phyloP scores from a whole-genome alignment of 2,113 vertebrate species.

The Mionectes macconnelli region DNA sequence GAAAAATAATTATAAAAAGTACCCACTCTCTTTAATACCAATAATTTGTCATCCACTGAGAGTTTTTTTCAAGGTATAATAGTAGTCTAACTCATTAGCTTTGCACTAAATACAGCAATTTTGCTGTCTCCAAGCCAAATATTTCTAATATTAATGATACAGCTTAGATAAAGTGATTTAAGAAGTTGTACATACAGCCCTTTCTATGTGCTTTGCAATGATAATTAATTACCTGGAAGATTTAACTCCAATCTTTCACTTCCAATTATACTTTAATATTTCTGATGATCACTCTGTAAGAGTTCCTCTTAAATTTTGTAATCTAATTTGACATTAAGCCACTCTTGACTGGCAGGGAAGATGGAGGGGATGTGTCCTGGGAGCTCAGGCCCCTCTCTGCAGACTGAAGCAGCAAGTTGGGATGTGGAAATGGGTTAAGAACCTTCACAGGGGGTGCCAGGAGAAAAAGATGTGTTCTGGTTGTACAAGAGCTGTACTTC shows the following conservation, averaged over 20 bases:
- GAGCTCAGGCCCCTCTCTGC: not conserved
- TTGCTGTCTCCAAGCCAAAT: slow-evolving; percentile 16
- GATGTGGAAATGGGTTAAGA: not conserved
- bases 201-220: not conserved
- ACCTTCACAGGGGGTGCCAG: not conserved
- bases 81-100: slow-evolving; percentile 2
- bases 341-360: not conserved
- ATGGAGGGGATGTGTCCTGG: not conserved
- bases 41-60: slow-evolving; percentile 32
- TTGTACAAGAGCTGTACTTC: not conserved
- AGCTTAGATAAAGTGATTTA: not conserved
- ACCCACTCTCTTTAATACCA: not conserved
- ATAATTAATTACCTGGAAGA: not conserved
- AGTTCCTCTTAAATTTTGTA: not conserved
- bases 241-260: not conserved
- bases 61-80: not conserved
- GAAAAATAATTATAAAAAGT: slow-evolving; percentile 2
- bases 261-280: not conserved
- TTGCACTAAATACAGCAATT: slow-evolving; percentile 13
- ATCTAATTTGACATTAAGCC: not conserved
- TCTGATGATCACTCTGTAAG: not conserved
- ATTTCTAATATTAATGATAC: not conserved
- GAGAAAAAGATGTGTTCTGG: not conserved
- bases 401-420: not conserved
- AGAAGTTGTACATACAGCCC: not conserved